Evolutionary conservation across 2,113 vertebrate genomes (phyloP), one percentile per base, ranked within the genome.

Genomic region (Maccullochella peelii): DNA sequence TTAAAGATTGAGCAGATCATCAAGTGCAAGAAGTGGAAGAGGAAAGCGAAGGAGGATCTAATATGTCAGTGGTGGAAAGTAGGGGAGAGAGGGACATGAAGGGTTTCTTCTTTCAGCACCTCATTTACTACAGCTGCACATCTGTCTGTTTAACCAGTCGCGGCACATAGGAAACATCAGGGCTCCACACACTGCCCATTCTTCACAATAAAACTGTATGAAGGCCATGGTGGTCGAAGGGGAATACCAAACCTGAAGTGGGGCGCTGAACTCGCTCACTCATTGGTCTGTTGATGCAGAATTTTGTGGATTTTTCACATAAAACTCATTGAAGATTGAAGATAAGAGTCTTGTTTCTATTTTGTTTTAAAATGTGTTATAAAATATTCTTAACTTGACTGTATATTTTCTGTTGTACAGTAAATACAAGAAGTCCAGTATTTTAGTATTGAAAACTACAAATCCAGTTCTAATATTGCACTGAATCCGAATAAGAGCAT

Each of bases 91-190:
- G 12, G 66, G 47, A 78, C 69, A 69, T 59, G 65, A 61, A 72
- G 65, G 47, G 47, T 65, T 80, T 87, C 79, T 91, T 73, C 85
- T 88, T 61, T 92, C 85, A 84, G 82, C 86, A 86, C 91, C 71
- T 92, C 93, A 82, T 93, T 92, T 84, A 79, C 69, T 68, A 15
- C 73, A 74, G 66, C 52, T 66, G 18, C 42, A 38, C 77, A 83
- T 83, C 57, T 68, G 71, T 85, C 75, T 73, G 74, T 82, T 85
- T 79, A 76, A 83, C 33, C 79, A 50, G 63, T 67, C 23, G 42
- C 58, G 14, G 63, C 85, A 83, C 63, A 62, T 38, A 70, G 38
- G 74, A 73, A 88, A 79, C 63, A 83, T 84, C 27, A 59, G 54
- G 76, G 85, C 83, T 80, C 77, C 75, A 82, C 73, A 74, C 54